A percentile compares a stretch with the other conserved stretches of the same genome.
Evolutionary conservation across 1,140 invertebrate genomes (phyloP).

Genomic region (Trachymyrmex cornetzi): DNA sequence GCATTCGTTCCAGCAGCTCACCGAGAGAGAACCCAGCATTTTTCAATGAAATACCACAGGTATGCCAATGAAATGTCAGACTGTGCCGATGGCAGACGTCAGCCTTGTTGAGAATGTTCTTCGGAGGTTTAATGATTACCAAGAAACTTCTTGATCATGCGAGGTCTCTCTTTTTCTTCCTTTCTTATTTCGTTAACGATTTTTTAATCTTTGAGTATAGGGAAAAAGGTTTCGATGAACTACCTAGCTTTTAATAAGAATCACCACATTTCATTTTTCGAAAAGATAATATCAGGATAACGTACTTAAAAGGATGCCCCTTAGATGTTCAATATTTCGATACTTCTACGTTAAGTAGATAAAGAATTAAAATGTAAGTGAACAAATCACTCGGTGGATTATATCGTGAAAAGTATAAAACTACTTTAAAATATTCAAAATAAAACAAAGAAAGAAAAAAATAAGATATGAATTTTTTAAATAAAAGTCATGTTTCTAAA

Average conservation of each 20-base stretch:
- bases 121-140: conserved; percentile 53
- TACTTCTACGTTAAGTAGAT: not conserved
- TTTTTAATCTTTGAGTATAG: conserved; percentile 39
- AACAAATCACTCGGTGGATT: not conserved
- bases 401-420: not conserved
- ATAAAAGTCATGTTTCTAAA: not conserved
- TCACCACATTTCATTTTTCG: conserved; percentile 14
- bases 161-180: not conserved
- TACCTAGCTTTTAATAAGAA: conserved; percentile 3
- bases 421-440: not conserved
- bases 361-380: conserved; percentile 7
- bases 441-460: not conserved
- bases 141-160: conserved; percentile 29
- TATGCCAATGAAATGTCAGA: conserved; percentile 20
- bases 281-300: conserved; percentile 29
- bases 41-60: conserved; percentile 76
- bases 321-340: not conserved
- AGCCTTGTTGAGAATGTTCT: conserved; percentile 35
- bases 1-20: conserved; percentile 76
- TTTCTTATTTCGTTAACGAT: not conserved
- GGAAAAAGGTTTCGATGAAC: not conserved
- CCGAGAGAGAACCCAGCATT: conserved; percentile 65
- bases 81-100: conserved; percentile 21
- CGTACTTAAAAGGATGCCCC: not conserved
- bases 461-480: not conserved